Conservation (phyloP, 2,888 invertebrate species). For the Trachelus iudaicus region DNA sequence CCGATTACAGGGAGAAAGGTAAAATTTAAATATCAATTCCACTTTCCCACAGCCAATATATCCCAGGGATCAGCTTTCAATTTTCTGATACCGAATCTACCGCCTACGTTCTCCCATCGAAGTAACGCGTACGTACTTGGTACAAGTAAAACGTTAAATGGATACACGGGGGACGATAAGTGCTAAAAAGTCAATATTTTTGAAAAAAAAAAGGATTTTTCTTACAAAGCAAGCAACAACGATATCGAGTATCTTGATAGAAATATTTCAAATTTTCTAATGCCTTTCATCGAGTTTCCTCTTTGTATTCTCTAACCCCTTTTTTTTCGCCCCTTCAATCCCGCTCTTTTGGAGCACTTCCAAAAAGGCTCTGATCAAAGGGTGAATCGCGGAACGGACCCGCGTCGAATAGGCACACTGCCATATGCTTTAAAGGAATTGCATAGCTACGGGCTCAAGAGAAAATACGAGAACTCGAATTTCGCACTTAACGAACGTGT, state of each 20-base stretch:
- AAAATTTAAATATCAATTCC: conserved; percentile 12
- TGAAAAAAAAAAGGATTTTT: background rate
- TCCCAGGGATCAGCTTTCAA: conserved; percentile 18
- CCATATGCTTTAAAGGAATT: background rate
- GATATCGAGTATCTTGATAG: background rate
- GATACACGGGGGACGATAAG: background rate
- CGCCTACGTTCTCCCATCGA: no score
- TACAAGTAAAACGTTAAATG: background rate
- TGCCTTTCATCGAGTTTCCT: background rate
- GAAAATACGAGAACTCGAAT: background rate
- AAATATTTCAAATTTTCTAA: background rate
- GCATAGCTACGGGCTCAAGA: background rate
- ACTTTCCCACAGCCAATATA: conserved; percentile 2
- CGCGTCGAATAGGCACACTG: background rate
- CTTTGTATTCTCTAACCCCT: background rate
- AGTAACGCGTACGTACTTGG: background rate
- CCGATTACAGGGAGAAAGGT: background rate
- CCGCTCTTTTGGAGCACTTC: background rate
- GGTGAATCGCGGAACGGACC: background rate
- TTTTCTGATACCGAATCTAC: conserved; percentile 13
- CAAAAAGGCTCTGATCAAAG: background rate
- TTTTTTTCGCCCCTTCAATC: background rate
- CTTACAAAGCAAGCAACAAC: background rate
- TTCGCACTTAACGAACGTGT: background rate
- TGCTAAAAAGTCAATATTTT: background rate